Conservation (phyloP, 1,140 invertebrate species). For the Zophobas morio region DNA sequence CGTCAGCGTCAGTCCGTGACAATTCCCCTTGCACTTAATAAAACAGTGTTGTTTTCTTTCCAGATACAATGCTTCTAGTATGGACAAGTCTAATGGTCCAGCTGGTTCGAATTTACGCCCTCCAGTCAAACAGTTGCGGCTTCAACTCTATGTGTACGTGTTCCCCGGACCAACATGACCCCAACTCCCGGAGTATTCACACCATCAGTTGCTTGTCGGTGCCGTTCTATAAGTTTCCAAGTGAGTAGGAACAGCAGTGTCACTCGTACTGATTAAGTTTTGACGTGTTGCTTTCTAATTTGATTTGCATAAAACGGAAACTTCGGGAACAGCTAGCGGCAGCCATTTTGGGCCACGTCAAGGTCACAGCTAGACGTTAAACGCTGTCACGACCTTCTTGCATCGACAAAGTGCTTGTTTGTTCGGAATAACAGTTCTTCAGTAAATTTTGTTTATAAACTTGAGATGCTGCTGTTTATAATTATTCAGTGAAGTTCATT, state of each 20-base stretch:
- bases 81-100: constrained; percentile 56
- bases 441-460: too few species aligned
- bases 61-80: constrained; percentile 63
- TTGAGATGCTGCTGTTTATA: too few species aligned
- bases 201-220: constrained; percentile 63
- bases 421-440: too few species aligned
- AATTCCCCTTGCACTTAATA: constrained; percentile 32
- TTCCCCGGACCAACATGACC: constrained; percentile 63
- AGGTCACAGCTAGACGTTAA: too few species aligned
- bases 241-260: constrained; percentile 58
- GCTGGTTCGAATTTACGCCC: constrained; percentile 52
- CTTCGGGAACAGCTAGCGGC: not conserved
- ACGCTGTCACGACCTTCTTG: too few species aligned
- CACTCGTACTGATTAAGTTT: constrained; percentile 8
- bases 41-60: constrained; percentile 55
- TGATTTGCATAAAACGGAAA: not conserved
- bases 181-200: constrained; percentile 59
- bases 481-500: too few species aligned
- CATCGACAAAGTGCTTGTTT: too few species aligned
- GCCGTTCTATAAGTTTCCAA: constrained; percentile 66
- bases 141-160: constrained; percentile 66
- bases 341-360: too few species aligned
- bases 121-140: constrained; percentile 60
- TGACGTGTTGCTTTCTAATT: not conserved
- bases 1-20: constrained; percentile 28